Percentiles rank a stretch among this genome's conserved stretches.
These are phyloP conservation scores for Rhinogobius similis DNA, from an alignment of 2,113 vertebrate species.

Conservation along the genomic window DNA sequence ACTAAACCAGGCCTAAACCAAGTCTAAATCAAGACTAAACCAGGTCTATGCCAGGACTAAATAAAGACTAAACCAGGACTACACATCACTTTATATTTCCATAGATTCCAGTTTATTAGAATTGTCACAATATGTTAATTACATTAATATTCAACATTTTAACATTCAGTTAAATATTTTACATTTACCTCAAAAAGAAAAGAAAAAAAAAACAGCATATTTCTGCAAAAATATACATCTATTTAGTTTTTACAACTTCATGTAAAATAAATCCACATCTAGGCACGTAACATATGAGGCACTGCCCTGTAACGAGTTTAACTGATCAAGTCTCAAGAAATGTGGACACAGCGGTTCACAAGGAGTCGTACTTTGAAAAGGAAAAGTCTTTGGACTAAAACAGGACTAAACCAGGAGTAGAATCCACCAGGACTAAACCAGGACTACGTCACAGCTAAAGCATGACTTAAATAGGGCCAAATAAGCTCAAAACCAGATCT, in stretches of 20 bases:
- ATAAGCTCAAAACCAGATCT: neutral
- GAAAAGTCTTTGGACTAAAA: no score
- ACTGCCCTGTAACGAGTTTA: neutral
- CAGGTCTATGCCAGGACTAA: neutral
- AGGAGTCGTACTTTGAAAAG: no score
- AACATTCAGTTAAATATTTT: conserved; percentile 68
- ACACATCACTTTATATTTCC: neutral
- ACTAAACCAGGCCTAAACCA: neutral
- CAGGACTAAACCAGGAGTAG: neutral
- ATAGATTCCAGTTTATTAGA: conserved; percentile 1
- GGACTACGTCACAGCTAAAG: neutral
- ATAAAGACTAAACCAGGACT: neutral
- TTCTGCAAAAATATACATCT: conserved; percentile 75
- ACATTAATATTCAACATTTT: conserved; percentile 67
- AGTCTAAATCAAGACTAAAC: neutral
- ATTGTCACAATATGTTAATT: conserved; percentile 51
- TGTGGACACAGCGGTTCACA: no score
- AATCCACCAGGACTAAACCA: no score
- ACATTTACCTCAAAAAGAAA: conserved; percentile 22
- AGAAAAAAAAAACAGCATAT: conserved; percentile 52
- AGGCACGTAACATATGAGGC: neutral
- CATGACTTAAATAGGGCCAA: no score
- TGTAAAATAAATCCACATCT: conserved; percentile 25
- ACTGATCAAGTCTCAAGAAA: no score
- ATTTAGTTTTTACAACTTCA: conserved; percentile 47